Percentiles rank a stretch among this genome's conserved stretches.
phyloP scores from a whole-genome alignment of 2,888 invertebrate genomes.

The Drosophila nigricruria region DNA sequence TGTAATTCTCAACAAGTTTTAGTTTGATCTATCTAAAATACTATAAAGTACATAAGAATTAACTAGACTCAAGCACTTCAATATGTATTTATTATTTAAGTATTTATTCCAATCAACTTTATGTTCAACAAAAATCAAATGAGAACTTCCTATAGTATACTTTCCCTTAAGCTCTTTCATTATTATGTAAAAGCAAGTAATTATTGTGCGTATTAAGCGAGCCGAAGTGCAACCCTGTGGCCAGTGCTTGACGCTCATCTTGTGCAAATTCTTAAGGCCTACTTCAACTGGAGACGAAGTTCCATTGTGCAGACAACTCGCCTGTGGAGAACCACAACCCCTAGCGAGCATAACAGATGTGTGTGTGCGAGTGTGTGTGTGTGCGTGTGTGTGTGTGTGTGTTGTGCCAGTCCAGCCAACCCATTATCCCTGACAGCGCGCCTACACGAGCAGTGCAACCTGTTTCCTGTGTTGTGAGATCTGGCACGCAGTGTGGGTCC shows the following conservation, averaged over 20 bases:
- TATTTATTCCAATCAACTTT: neutral
- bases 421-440: constrained; percentile 56
- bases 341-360: constrained; percentile 16
- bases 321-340: constrained; percentile 42
- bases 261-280: constrained; percentile 43
- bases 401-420: constrained; percentile 25
- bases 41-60: neutral
- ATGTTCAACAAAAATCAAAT: constrained; percentile 24
- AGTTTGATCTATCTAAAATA: neutral
- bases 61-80: neutral
- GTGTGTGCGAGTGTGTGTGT: neutral
- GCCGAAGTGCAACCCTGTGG: constrained; percentile 40
- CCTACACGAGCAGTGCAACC: constrained; percentile 47
- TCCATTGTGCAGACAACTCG: constrained; percentile 45
- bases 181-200: constrained; percentile 25
- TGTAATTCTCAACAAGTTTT: constrained; percentile 1
- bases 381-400: constrained; percentile 7
- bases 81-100: neutral
- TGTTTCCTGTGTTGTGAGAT: constrained; percentile 31
- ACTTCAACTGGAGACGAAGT: constrained; percentile 40
- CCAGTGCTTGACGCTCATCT: constrained; percentile 41
- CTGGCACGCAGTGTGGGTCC: constrained; percentile 22
- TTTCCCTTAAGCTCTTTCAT: neutral
- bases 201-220: constrained; percentile 32
- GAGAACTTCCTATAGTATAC: neutral